Percentiles rank a stretch among this genome's conserved stretches.
Conservation (phyloP, 2,113 vertebrate genomes). For the Redunca redunca region DNA sequence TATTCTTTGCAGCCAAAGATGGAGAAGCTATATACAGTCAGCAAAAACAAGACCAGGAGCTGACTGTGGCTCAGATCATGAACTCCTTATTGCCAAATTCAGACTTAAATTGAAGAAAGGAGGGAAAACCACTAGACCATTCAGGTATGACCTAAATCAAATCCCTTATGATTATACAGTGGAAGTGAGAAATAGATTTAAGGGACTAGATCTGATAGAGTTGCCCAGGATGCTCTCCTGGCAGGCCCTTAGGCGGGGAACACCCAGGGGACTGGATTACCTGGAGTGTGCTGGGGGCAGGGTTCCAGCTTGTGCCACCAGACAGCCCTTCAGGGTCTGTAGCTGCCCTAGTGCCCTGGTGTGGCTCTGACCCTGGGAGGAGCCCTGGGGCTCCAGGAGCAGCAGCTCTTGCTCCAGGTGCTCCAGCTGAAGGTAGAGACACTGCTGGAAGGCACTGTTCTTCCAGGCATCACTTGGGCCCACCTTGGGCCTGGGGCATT, state of each 20-base stretch:
- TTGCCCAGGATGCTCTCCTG: not conserved
- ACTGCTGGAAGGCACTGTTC: constrained; percentile 79
- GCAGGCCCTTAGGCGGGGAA: not conserved
- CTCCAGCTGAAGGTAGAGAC: constrained; percentile 89
- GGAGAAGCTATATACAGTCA: no score
- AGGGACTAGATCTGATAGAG: no score
- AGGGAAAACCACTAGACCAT: no score
- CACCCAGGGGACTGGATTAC: constrained; percentile 59
- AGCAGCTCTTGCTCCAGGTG: constrained; percentile 86
- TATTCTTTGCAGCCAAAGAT: no score
- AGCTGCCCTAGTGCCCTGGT: constrained; percentile 86
- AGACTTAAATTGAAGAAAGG: no score
- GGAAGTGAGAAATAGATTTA: no score
- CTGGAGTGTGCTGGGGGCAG: constrained; percentile 66
- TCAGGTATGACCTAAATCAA: no score
- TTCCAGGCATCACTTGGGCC: constrained; percentile 73
- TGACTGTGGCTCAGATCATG: no score
- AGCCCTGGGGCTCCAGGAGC: constrained; percentile 84
- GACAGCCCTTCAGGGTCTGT: constrained; percentile 85
- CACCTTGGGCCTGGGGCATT: constrained; percentile 71
- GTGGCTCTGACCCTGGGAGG: constrained; percentile 83
- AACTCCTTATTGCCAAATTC: no score
- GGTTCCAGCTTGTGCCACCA: constrained; percentile 77
- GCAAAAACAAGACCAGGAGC: no score
- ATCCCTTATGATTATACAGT: no score